Evolutionary conservation across 1,140 invertebrate species (phyloP).

Genomic region (Apocrypta bakeri): DNA sequence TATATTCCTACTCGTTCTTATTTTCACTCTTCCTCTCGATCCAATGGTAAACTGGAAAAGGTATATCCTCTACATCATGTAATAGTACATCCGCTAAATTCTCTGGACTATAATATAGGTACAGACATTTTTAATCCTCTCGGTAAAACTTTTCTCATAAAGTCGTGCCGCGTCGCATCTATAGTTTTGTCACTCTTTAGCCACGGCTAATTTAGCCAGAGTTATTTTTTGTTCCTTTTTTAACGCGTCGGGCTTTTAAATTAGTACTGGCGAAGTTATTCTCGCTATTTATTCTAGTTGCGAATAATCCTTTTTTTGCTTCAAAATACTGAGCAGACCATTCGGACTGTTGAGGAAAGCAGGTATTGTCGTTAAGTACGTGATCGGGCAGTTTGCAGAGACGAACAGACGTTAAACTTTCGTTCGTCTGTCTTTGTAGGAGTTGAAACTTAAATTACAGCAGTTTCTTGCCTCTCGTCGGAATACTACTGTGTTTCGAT

Average conservation of each 20-base stretch:
- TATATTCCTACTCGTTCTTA: neutral
- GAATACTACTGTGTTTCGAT: too few relatives aligned
- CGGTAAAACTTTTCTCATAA: conserved; percentile 9
- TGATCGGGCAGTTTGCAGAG: too few relatives aligned
- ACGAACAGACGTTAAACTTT: too few relatives aligned
- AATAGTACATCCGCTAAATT: neutral
- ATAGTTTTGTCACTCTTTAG: neutral
- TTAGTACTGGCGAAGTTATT: neutral
- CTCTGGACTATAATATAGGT: too few relatives aligned
- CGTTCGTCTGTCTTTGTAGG: too few relatives aligned
- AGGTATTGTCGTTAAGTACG: too few relatives aligned
- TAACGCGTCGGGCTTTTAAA: neutral
- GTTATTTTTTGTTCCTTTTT: neutral
- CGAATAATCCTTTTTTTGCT: neutral
- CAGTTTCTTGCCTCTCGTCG: too few relatives aligned
- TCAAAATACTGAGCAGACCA: neutral
- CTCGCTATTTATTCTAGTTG: neutral
- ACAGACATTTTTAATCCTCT: conserved; percentile 9
- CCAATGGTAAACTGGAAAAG: too few relatives aligned
- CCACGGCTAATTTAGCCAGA: neutral
- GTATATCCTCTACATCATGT: too few relatives aligned
- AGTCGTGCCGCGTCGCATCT: neutral
- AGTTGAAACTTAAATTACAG: too few relatives aligned
- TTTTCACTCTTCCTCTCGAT: too few relatives aligned
- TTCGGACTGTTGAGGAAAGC: too few relatives aligned